Evolutionary conservation across 2,113 vertebrate genomes (phyloP).

Genomic region (Lepus europaeus): DNA sequence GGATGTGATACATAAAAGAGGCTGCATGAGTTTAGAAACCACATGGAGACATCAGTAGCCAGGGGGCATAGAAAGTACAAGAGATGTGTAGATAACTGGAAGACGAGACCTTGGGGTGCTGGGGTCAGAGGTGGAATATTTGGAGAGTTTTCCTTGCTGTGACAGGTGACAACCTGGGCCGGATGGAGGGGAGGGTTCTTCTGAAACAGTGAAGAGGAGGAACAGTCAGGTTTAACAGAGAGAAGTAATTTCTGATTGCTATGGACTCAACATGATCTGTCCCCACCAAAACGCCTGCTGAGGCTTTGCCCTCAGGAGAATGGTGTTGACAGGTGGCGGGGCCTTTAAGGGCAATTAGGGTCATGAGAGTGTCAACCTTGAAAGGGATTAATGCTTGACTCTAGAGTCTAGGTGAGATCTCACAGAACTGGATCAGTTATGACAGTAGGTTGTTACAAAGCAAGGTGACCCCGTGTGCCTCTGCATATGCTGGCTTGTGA

Average conservation of each 20-base stretch:
- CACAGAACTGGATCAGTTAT: not conserved
- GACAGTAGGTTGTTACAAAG: not conserved
- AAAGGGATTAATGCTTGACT: not conserved
- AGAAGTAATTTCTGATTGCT: not conserved
- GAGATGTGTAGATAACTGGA: not conserved
- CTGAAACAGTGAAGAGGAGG: not conserved
- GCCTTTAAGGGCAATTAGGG: not conserved
- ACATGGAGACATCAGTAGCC: rapidly evolving
- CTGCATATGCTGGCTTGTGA: not conserved
- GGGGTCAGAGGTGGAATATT: not conserved
- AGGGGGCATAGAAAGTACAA: not conserved
- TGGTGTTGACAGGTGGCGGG: not conserved
- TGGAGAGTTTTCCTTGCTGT: not conserved
- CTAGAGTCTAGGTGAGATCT: not conserved
- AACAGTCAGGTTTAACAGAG: not conserved
- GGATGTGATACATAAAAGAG: not conserved
- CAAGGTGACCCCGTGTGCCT: not conserved
- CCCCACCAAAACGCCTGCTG: not conserved
- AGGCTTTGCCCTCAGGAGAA: too few species aligned
- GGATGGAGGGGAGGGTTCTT: not conserved
- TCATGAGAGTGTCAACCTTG: too few species aligned
- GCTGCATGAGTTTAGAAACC: not conserved
- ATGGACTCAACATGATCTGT: not conserved
- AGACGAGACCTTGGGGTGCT: not conserved
- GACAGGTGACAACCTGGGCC: not conserved